phyloP scores from a whole-genome alignment of 64 coral and sea anemone species.

The Porites australiensis region DNA sequence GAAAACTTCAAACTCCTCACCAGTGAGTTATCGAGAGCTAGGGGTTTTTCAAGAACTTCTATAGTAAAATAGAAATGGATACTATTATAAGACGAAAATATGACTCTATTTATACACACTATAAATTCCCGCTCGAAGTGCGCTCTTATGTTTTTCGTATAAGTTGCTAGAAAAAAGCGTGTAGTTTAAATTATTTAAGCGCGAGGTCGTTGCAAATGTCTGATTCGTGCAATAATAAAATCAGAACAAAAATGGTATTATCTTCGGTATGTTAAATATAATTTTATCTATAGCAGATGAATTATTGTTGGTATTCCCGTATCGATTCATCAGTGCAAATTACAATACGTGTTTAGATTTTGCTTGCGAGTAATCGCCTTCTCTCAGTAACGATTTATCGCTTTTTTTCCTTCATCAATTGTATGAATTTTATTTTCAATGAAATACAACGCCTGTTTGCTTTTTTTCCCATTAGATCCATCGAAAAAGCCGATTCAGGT shows the following conservation, averaged over 20 bases:
- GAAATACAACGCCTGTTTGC: background rate
- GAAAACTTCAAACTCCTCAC: background rate
- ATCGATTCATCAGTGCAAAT: background rate
- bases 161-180: background rate
- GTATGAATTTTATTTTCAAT: background rate
- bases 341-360: too few species aligned
- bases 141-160: background rate
- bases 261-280: background rate
- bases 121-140: background rate
- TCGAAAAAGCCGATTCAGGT: conserved; percentile 17
- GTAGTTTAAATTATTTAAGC: background rate
- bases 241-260: background rate
- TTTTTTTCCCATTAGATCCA: conserved; percentile 5
- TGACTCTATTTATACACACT: background rate
- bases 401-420: background rate
- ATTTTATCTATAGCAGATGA: background rate
- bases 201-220: background rate
- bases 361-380: too few species aligned
- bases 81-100: background rate
- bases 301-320: background rate
- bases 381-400: background rate
- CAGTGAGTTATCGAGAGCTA: background rate
- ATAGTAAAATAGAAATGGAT: background rate
- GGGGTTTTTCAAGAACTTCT: background rate
- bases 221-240: background rate